These are phyloP conservation scores for Drosophila seguyi DNA, from an alignment of 1,140 invertebrate genomes.

Conservation along the genomic window DNA sequence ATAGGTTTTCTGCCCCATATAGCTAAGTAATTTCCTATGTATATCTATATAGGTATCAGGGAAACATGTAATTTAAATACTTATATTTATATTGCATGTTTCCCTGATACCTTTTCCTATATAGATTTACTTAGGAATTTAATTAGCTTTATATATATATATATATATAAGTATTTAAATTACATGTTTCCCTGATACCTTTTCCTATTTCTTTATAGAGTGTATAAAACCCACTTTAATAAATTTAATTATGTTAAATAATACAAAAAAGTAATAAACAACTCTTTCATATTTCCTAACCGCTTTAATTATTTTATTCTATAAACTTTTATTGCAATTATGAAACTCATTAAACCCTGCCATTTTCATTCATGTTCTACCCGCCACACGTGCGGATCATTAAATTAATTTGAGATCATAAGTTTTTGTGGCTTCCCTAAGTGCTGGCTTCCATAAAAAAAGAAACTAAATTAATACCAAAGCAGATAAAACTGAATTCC, in stretches of 20 bases:
- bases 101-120: too few relatives aligned
- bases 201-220: too few relatives aligned
- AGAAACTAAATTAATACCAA: conserved; percentile 17
- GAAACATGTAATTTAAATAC: too few relatives aligned
- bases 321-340: not conserved
- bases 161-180: too few relatives aligned
- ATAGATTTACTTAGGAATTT: too few relatives aligned
- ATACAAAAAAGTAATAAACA: too few relatives aligned
- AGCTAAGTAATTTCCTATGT: too few relatives aligned
- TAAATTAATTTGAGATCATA: conserved; percentile 38
- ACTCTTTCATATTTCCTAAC: not conserved
- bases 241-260: not conserved
- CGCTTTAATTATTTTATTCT: not conserved
- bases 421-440: conserved; percentile 24
- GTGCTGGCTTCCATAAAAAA: conserved; percentile 37
- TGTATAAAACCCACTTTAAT: not conserved
- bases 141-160: too few relatives aligned
- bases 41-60: too few relatives aligned
- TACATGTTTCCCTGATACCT: too few relatives aligned
- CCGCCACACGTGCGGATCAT: conserved; percentile 15
- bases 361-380: conserved; percentile 4
- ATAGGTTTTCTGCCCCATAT: too few relatives aligned
- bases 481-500: conserved; percentile 15
- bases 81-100: too few relatives aligned
- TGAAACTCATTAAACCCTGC: not conserved